Evolutionary conservation across 2,113 vertebrate species (phyloP).

Genomic region (Ictalurus furcatus): DNA sequence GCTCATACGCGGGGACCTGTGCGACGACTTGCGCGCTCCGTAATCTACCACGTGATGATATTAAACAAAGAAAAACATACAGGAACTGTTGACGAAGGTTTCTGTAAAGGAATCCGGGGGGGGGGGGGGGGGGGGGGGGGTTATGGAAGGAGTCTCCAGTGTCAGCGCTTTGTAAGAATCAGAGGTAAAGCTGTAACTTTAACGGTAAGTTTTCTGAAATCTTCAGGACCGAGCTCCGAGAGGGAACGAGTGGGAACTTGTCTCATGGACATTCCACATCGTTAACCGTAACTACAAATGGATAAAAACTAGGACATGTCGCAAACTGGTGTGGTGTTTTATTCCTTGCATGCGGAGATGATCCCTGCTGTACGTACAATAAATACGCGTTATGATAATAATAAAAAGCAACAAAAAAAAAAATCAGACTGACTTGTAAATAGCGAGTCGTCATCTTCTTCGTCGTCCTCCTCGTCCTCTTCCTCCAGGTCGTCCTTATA

Average conservation of each 20-base stretch:
- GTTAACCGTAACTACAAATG: neutral
- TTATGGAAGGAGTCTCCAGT: neutral
- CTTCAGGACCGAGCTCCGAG: too few relatives aligned
- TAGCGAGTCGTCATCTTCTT: conserved; percentile 86
- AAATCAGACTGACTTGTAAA: conserved; percentile 81
- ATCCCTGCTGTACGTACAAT: too few relatives aligned
- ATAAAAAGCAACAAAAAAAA: too few relatives aligned
- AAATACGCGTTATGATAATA: neutral
- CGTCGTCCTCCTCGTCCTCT: conserved; percentile 81
- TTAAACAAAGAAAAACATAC: neutral
- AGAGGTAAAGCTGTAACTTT: neutral
- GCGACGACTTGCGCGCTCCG: neutral
- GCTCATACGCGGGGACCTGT: neutral
- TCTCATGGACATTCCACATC: neutral
- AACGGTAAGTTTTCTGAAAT: neutral
- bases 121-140: neutral
- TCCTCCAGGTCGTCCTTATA: conserved; percentile 89
- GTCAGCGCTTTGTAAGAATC: neutral
- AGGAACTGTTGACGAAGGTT: neutral
- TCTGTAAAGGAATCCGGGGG: neutral
- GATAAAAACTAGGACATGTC: neutral
- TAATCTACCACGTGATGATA: neutral
- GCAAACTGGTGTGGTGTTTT: too few relatives aligned
- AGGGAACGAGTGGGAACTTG: neutral
- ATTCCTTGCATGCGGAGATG: too few relatives aligned